Evolutionary conservation across 2,113 vertebrate genomes (phyloP).

Genomic region (Dascyllus trimaculatus): DNA sequence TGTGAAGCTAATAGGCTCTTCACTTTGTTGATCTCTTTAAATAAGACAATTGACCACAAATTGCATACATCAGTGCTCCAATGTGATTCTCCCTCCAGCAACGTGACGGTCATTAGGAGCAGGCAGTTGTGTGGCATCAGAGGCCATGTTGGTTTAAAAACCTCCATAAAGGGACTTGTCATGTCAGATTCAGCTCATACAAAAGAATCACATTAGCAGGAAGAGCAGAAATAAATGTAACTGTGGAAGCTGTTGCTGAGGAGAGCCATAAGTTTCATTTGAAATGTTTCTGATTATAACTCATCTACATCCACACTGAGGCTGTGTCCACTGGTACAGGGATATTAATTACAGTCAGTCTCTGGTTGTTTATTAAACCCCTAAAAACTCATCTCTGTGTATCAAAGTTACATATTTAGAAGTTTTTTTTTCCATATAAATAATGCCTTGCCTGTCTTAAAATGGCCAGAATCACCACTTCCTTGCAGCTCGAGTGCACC

Average conservation of each 20-base stretch:
- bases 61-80: constrained; percentile 39
- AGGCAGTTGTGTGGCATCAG: constrained; percentile 28
- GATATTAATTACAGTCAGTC: too few relatives aligned
- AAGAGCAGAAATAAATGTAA: constrained; percentile 61
- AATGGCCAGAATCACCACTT: too few relatives aligned
- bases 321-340: constrained; percentile 6
- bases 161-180: constrained; percentile 29
- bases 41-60: constrained; percentile 64
- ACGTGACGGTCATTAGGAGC: constrained; percentile 49
- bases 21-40: constrained; percentile 58
- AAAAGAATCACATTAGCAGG: constrained; percentile 58
- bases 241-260: constrained; percentile 23
- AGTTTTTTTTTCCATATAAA: too few relatives aligned
- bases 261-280: neutral
- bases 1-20: constrained; percentile 51
- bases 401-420: too few relatives aligned
- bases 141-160: constrained; percentile 41
- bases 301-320: constrained; percentile 5
- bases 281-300: too few relatives aligned
- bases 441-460: too few relatives aligned
- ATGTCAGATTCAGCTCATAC: constrained; percentile 43
- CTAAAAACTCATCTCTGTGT: too few relatives aligned
- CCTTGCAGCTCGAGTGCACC: too few relatives aligned
- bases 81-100: constrained; percentile 25
- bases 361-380: too few relatives aligned